Conservation (phyloP, 2,888 invertebrate genomes). For the Agriopis leucophaearia region DNA sequence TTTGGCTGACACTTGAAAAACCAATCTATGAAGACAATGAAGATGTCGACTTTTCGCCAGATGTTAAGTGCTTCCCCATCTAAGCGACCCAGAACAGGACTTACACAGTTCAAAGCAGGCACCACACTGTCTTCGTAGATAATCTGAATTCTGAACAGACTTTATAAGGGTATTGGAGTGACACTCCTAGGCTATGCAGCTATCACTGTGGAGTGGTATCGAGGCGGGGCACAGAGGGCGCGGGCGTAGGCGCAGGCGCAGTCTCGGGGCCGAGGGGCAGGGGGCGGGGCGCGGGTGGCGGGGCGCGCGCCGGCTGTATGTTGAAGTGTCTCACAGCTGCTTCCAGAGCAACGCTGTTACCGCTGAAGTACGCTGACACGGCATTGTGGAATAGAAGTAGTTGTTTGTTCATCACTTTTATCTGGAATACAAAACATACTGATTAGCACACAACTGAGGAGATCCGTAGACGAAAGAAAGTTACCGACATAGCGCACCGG, state of each 20-base stretch:
- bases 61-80: too few relatives aligned
- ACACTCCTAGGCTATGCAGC: conserved; percentile 2
- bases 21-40: too few relatives aligned
- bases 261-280: conserved; percentile 45
- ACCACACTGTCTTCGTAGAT: too few relatives aligned
- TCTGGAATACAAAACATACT: conserved; percentile 85
- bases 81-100: too few relatives aligned
- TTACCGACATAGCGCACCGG: too few relatives aligned
- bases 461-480: too few relatives aligned
- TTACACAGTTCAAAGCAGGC: too few relatives aligned
- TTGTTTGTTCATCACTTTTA: conserved; percentile 99
- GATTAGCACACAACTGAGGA: neutral
- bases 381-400: conserved; percentile 98
- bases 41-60: too few relatives aligned
- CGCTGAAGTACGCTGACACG: conserved; percentile 98
- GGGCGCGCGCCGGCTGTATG: conserved; percentile 86
- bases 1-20: too few relatives aligned
- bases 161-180: neutral
- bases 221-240: conserved; percentile 25
- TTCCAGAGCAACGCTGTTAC: conserved; percentile 97
- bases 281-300: conserved; percentile 39
- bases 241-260: conserved; percentile 31
- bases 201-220: conserved; percentile 23
- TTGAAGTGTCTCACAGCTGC: conserved; percentile 98
- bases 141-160: too few relatives aligned